Evolutionary conservation across 1,140 invertebrate species (phyloP), one percentile per base, ranked within the genome.

Genomic region (Hycleus phaleratus): DNA sequence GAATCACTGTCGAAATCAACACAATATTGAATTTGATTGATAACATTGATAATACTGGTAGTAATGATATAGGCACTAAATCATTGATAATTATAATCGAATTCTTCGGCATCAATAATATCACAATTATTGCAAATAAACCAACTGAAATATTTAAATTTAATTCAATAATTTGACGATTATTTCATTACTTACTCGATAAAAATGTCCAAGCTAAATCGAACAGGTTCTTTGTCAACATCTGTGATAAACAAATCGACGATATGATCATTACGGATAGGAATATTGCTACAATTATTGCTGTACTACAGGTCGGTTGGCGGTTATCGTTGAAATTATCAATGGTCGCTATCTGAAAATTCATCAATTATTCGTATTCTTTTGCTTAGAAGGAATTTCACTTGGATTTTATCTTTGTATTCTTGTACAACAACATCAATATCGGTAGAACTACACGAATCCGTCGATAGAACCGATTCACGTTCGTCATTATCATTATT

Each of bases 361-460:
- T 42, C 46, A 52, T 52, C 5, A 25, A 48, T 11, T 3, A 54
- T 11, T 44, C 7, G 10, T 26, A 32, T 53, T 44, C 49, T 26
- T 26, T 2, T 50, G 25, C 25, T 12, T 24, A 26, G 2, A 12
- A 18, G 18, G 18, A 18, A 18, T 18, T 18, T 62, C 60, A 80
- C 78, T 63, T 79, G 76, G 62, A 80, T 76, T 49, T 72, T 74
- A 60, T 79, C 79, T 57, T 73, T 75, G 53, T 80, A 80, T 68
- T 80, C 78, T 60, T 80, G 79, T 6, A 80, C 79, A 9, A 78
- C 77, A 3, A 77, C 77, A 63, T 80, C 79, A n/a, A 80, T 79
- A 64, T 80, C 79, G 0, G 79, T 79, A 9, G 78, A 78, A 58
- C 76, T 77, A 49, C 79, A 76, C 45, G 65, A 53, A 56, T 68